A percentile compares a stretch with the other conserved stretches of the same genome.
phyloP scores from a whole-genome alignment of 2,888 invertebrate species.

The Arge pagana region DNA sequence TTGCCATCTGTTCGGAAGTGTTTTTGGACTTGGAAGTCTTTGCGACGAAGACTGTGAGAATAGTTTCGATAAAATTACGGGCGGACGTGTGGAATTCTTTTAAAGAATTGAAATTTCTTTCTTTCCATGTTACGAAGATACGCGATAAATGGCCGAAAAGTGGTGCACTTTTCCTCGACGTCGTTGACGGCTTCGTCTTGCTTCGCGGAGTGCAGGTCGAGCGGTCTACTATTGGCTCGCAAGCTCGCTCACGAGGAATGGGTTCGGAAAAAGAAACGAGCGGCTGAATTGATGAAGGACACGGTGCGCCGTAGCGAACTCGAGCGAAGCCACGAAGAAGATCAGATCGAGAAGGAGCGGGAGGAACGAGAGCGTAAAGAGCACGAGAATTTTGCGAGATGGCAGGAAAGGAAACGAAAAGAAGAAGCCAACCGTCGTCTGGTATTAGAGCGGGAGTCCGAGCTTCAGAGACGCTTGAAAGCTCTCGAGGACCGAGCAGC shows the following conservation, averaged over 20 bases:
- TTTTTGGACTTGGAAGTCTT: no score
- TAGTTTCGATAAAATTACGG: no score
- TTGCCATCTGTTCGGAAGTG: no score
- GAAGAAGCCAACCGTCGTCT: constrained; percentile 57
- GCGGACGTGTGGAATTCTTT: no score
- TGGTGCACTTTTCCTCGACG: constrained; percentile 37
- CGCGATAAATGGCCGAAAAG: constrained; percentile 37
- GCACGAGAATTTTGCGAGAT: constrained; percentile 56
- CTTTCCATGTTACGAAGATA: no score
- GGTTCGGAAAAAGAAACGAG: constrained; percentile 60
- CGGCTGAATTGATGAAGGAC: constrained; percentile 43
- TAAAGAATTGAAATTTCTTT: no score
- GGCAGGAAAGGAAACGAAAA: constrained; percentile 55
- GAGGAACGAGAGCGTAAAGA: constrained; percentile 53
- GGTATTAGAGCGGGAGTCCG: constrained; percentile 57
- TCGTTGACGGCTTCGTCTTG: constrained; percentile 34
- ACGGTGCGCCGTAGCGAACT: constrained; percentile 41
- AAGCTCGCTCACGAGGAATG: constrained; percentile 62
- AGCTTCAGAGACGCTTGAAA: constrained; percentile 56
- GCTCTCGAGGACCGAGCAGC: constrained; percentile 45
- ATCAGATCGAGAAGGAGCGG: constrained; percentile 43
- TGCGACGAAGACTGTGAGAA: no score
- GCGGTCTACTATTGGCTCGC: constrained; percentile 34
- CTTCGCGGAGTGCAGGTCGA: constrained; percentile 22
- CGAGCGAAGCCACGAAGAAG: constrained; percentile 36